Evolutionary conservation across 2,113 vertebrate genomes (phyloP), one percentile per base, ranked within the genome.

Genomic region (Parus major): DNA sequence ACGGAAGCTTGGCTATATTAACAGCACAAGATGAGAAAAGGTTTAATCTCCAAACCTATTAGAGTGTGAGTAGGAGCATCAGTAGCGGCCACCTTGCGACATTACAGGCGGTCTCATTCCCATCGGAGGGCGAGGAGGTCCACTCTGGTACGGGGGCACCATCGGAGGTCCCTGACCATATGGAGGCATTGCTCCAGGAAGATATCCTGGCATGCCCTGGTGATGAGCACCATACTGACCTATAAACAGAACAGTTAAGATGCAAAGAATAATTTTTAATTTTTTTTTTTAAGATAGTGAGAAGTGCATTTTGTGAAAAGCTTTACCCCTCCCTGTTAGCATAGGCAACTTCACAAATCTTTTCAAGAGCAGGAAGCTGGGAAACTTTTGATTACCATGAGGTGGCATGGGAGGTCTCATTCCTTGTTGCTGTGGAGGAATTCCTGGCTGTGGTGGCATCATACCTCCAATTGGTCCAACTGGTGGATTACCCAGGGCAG

Each of bases 21-120:
- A 98, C 98, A 98, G 98, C 98, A 98, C 98, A 98, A 98, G 98
- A 98, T 98, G 98, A 98, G 98, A 99, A 99, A 99, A 98, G 98
- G 98, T 99, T 99, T 98, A 99, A 99, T 99, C 99, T 98, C 98
- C 99, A 99, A 99, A 99, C 99, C 98, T 99, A 99, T 98, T 99
- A 98, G 97, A 97, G 94, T 93, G 98, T 97, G 98, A 97, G 98
- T 97, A 98, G 97, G 96, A 97, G 98, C 97, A 98, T 99, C 99
- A 99, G 98, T 99, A 99, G 98, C 99, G 99, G 98, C 99, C 99
- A 89, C 99, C 99, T 79, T 99, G 99, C 87, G 99, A 99, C 99
- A 99, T 99, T 96, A 99, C 99, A 59, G 99, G 99, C 92, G 99
- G 99, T 98, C 99, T 99, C 99, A 99, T 99, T 97, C 99, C 99